These are phyloP conservation scores for Leptinotarsa peninsularis DNA, from an alignment of 2,888 invertebrate species.

Conservation along the genomic window DNA sequence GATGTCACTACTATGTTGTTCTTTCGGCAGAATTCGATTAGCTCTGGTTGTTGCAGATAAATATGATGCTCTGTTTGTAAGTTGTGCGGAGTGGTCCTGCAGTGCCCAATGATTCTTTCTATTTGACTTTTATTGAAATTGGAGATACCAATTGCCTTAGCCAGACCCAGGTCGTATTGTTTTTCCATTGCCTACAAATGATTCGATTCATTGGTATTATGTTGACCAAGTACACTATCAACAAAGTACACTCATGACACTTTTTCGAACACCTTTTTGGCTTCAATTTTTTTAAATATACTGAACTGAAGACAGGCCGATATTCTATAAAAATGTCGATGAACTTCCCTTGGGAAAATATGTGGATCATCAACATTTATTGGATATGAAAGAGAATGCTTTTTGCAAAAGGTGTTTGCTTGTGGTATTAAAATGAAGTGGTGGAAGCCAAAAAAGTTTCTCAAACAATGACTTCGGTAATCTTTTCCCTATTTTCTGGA, in stretches of 20 bases:
- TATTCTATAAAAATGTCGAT: no score
- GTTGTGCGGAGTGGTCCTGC: slow-evolving; percentile 77
- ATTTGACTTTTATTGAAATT: slow-evolving; percentile 83
- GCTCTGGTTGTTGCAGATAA: slow-evolving; percentile 77
- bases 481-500: no score
- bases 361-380: no score
- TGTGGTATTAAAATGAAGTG: no score
- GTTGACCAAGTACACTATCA: neutral
- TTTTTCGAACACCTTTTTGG: no score
- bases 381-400: no score
- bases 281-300: no score
- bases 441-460: no score
- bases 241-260: neutral
- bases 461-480: no score
- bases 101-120: slow-evolving; percentile 70
- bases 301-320: no score
- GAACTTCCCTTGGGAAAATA: no score
- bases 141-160: slow-evolving; percentile 80
- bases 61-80: slow-evolving; percentile 83
- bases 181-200: slow-evolving; percentile 76
- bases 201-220: neutral
- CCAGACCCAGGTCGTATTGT: slow-evolving; percentile 72
- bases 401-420: no score
- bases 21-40: slow-evolving; percentile 73
- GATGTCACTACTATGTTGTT: slow-evolving; percentile 76